phyloP scores from a whole-genome alignment of 2,888 invertebrate species.

The Scaptomyza cyrtandrae region DNA sequence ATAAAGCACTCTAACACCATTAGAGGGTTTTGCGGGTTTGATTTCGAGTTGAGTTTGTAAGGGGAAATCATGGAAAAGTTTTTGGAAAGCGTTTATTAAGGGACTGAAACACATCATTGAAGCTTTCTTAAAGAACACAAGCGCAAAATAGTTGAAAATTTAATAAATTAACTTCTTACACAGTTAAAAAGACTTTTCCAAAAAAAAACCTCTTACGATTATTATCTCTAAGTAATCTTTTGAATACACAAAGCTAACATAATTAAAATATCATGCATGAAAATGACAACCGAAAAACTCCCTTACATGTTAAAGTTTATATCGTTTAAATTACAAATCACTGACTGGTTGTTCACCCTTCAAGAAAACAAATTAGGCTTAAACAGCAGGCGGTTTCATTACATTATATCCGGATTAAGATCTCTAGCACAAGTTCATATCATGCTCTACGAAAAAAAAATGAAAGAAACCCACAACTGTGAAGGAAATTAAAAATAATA shows the following conservation, averaged over 20 bases:
- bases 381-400: conserved; percentile 24
- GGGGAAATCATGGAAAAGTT: too few species aligned
- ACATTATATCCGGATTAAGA: conserved; percentile 25
- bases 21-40: not conserved
- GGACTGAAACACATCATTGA: too few species aligned
- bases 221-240: not conserved
- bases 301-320: not conserved
- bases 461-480: conserved; percentile 24
- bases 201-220: not conserved
- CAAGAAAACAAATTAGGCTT: conserved; percentile 25
- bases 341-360: conserved; percentile 7
- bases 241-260: not conserved
- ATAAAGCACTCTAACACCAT: not conserved
- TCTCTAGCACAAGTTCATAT: conserved; percentile 17
- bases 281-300: not conserved
- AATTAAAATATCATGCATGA: not conserved
- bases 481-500: conserved; percentile 63
- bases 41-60: not conserved
- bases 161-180: too few species aligned
- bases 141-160: too few species aligned
- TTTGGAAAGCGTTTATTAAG: too few species aligned
- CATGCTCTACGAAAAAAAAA: not conserved
- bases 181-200: too few species aligned
- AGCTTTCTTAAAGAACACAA: too few species aligned
- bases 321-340: not conserved